Conservation (phyloP, 2,888 invertebrate species). For the Creontiades dilutus region DNA sequence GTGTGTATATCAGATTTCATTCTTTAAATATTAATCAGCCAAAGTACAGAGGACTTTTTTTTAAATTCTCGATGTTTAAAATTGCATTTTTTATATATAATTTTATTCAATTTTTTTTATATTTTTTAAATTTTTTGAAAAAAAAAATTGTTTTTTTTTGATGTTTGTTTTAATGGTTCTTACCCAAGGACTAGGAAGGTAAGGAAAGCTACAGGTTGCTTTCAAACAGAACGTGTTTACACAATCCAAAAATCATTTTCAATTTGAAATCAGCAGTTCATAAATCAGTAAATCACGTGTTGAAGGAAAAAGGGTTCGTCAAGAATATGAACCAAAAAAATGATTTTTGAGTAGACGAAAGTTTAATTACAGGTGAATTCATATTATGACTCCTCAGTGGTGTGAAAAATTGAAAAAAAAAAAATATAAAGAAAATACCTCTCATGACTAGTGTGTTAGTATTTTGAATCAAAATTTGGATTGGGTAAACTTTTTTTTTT, state of each 20-base stretch:
- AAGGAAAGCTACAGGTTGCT: neutral
- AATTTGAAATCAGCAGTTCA: neutral
- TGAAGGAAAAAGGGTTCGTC: no score
- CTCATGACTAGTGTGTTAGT: no score
- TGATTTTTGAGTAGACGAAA: no score
- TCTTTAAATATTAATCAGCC: constrained; percentile 33
- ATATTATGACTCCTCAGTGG: no score
- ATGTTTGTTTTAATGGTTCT: constrained; percentile 6
- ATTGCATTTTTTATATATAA: constrained; percentile 21
- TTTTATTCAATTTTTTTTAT: neutral
- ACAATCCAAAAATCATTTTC: neutral
- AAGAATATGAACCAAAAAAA: no score
- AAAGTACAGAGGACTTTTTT: constrained; percentile 18
- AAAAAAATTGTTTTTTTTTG: no score
- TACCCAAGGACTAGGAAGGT: constrained; percentile 10
- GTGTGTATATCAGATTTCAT: constrained; percentile 32
- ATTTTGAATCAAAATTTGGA: neutral
- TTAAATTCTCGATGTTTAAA: constrained; percentile 31
- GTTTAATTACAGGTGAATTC: no score
- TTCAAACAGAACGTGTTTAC: no score
- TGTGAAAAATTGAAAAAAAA: no score
- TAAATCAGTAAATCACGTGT: neutral
- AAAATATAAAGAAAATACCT: no score
- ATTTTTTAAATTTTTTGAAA: neutral
- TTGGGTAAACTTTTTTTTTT: neutral